Conservation (phyloP, 1,140 invertebrate genomes). For the Metopolophium dirhodum region DNA sequence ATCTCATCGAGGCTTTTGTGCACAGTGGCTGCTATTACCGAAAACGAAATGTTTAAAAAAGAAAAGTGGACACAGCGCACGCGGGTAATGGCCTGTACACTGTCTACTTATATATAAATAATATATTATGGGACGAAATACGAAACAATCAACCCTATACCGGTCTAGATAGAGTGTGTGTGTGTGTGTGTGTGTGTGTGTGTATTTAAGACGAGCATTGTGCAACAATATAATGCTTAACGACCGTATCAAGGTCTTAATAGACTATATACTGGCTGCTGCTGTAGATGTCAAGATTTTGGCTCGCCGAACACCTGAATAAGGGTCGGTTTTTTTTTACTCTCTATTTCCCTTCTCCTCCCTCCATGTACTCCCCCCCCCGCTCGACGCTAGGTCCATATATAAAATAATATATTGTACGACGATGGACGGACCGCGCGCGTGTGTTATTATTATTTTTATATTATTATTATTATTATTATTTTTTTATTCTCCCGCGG, state of each 20-base stretch:
- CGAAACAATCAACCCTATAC: conserved; percentile 43
- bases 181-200: not conserved
- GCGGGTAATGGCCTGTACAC: not conserved
- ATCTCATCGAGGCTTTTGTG: not conserved
- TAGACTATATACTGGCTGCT: not conserved
- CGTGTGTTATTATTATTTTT: conserved; percentile 20
- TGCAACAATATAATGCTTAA: conserved; percentile 27
- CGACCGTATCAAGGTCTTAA: conserved; percentile 33
- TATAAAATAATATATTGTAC: not conserved
- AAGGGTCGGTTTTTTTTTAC: not conserved
- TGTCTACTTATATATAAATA: not conserved
- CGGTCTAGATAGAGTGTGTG: not conserved
- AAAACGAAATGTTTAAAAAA: not conserved
- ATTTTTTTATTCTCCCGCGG: conserved; percentile 18
- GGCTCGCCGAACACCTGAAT: conserved; percentile 27
- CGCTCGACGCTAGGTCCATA: not conserved
- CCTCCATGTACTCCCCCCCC: too few species aligned
- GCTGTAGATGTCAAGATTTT: conserved; percentile 39
- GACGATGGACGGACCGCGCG: not conserved
- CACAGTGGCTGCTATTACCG: too few species aligned
- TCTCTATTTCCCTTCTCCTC: not conserved
- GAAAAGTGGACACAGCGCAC: not conserved
- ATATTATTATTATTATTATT: conserved; percentile 12
- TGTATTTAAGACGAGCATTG: not conserved
- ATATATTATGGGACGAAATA: not conserved